Conservation (phyloP, 2,888 invertebrate species). For the Pollenia labialis region DNA sequence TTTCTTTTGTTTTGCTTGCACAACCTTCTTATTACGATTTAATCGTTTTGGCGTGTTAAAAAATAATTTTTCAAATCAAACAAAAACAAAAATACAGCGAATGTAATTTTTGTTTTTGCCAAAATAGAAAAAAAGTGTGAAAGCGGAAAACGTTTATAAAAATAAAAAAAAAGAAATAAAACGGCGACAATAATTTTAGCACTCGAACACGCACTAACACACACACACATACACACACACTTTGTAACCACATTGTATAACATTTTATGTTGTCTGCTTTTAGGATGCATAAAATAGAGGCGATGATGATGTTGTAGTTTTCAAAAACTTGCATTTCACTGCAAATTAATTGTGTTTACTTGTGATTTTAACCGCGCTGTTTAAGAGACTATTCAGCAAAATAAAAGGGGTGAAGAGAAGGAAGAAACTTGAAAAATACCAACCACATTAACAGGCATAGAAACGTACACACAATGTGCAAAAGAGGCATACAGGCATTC, state of each 20-base stretch:
- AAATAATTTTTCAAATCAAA: constrained; percentile 55
- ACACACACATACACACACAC: not conserved
- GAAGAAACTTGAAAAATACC: constrained; percentile 44
- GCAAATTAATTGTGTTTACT: constrained; percentile 66
- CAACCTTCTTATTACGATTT: constrained; percentile 32
- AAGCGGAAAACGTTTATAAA: constrained; percentile 51
- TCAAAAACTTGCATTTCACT: constrained; percentile 49
- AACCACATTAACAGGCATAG: constrained; percentile 29
- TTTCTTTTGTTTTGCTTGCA: constrained; percentile 3
- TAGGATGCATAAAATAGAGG: constrained; percentile 9
- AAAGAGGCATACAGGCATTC: not conserved
- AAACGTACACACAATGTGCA: not conserved
- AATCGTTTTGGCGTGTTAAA: constrained; percentile 54
- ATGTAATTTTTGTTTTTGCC: not conserved
- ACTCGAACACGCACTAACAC: not conserved
- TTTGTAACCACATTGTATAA: not conserved
- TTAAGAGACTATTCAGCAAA: constrained; percentile 1
- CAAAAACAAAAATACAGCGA: constrained; percentile 10
- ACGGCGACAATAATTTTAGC: constrained; percentile 32
- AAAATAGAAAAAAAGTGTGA: not conserved
- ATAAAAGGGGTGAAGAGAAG: not conserved
- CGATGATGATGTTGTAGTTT: not conserved
- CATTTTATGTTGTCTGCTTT: constrained; percentile 51
- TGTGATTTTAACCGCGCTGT: constrained; percentile 62
- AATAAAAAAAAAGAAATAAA: constrained; percentile 39